Base-by-base conservation (phyloP, 1,140 invertebrate species). In the Drosophila kurseongensis region DNA sequence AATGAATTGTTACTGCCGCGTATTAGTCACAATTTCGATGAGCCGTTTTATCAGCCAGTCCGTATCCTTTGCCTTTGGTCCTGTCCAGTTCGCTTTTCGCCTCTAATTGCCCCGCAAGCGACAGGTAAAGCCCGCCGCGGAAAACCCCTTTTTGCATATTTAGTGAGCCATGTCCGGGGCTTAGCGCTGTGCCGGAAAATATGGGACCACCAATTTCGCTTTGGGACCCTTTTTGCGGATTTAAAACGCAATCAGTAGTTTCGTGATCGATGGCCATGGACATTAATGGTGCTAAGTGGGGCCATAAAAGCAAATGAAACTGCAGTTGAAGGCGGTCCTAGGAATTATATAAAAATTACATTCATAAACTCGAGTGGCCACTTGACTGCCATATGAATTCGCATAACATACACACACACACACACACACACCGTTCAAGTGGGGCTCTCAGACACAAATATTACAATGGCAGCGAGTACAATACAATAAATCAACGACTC, bases 1-100 rank as follows among this genome's bases (percentile, higher is more conserved):
- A 88, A 89, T 89, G 75, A 89, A 89, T 78, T 83, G 80, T 89
- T 78, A 89, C 68, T 75, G 69, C 84, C 65, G 44, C 80, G 67
- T 61, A 89, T 89, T 88, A 89, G 83, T 89, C 78, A 86, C 74
- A 66, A 57, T 56, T 52, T 48, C 56, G 41, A 51, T 47, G 14
- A 36, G 44, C 12, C 8, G 0, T 23, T 36, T 13, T 68, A 68
- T 68, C 59, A 6, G 38, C 23, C 38, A 4, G 4, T 66, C 9
- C 5, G 5, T 8, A 50, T 42, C 12, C 40, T 8, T 8, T 9
- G 1, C 0, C n/a, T 16, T 16, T 41, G 38, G 38, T 41, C 32
- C 23, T 52, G 32, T 16, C 41, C 58, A 38, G 14, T 18, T 14
- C 14, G 32, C 51, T 61, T 84, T 73, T 38, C 48, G 32, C 67